Percentiles rank a stretch among this genome's conserved stretches.
Conservation (phyloP, 2,113 vertebrate species). For the Lycaon pictus region DNA sequence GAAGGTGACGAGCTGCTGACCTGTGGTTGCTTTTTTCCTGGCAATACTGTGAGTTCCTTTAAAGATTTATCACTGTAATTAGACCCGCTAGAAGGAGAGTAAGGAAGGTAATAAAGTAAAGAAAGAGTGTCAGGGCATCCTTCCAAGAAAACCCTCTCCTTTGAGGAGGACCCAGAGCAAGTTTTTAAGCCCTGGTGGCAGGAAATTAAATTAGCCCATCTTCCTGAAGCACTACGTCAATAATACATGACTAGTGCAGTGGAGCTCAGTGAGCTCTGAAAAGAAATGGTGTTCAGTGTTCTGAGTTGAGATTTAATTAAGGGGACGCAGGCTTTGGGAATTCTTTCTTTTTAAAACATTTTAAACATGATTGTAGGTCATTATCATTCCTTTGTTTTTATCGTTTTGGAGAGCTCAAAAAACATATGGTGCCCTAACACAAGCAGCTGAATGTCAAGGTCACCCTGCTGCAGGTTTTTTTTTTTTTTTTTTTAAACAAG, state of each 20-base stretch:
- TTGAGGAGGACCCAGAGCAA: constrained; percentile 36
- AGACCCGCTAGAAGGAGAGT: constrained; percentile 43
- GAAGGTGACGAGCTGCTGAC: constrained; percentile 50
- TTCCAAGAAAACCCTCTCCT: constrained; percentile 63
- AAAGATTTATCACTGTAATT: constrained; percentile 67
- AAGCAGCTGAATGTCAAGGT: not conserved
- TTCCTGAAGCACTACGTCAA: constrained; percentile 60
- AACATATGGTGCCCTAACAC: not conserved
- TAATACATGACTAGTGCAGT: not conserved
- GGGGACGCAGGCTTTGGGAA: constrained; percentile 42
- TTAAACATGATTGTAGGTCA: constrained; percentile 52
- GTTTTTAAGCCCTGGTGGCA: constrained; percentile 48
- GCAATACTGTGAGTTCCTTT: constrained; percentile 44
- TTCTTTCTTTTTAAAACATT: constrained; percentile 59
- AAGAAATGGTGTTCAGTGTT: constrained; percentile 55
- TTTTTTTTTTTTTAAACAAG: not conserved
- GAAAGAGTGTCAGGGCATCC: not conserved
- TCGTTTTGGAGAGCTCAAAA: constrained; percentile 51
- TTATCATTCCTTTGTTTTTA: constrained; percentile 61
- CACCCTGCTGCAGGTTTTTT: not conserved
- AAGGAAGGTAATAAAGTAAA: constrained; percentile 30
- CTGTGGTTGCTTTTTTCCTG: constrained; percentile 39
- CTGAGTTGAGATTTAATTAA: constrained; percentile 64
- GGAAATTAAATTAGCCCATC: constrained; percentile 69
- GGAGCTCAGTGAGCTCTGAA: constrained; percentile 35